phyloP scores from a whole-genome alignment of 1,140 invertebrate genomes.

The Nephila pilipes region DNA sequence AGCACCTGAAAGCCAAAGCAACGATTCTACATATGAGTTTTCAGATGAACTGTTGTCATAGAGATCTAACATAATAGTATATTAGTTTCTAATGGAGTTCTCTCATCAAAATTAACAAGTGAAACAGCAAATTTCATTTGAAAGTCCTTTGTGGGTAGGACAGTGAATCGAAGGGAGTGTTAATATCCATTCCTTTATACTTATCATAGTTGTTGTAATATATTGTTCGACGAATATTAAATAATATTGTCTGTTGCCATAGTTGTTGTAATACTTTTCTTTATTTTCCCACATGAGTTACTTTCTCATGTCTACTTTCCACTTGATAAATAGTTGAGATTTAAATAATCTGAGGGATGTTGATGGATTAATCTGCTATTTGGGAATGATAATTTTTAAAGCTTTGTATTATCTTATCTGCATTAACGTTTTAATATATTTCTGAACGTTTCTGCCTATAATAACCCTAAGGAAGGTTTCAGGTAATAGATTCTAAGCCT shows the following conservation, averaged over 20 bases:
- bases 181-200: background rate
- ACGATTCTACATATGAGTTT: background rate
- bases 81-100: slow-evolving; percentile 20
- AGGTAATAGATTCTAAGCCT: no score
- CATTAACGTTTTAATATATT: no score
- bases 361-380: no score
- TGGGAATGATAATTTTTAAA: no score
- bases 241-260: background rate
- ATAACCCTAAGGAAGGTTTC: no score
- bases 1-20: slow-evolving; percentile 17
- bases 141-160: background rate
- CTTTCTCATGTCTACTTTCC: no score
- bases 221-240: background rate
- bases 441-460: no score
- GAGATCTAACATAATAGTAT: background rate
- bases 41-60: slow-evolving; percentile 19
- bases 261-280: background rate
- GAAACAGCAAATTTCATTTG: slow-evolving; percentile 40
- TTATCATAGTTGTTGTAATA: no score
- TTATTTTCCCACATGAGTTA: background rate
- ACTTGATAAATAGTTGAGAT: no score
- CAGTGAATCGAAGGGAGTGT: background rate
- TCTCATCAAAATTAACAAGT: slow-evolving; percentile 12
- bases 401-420: no score
- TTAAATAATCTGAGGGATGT: no score